Conservation (phyloP, 2,797 vertebrate genomes). For the Anguilla anguilla region DNA sequence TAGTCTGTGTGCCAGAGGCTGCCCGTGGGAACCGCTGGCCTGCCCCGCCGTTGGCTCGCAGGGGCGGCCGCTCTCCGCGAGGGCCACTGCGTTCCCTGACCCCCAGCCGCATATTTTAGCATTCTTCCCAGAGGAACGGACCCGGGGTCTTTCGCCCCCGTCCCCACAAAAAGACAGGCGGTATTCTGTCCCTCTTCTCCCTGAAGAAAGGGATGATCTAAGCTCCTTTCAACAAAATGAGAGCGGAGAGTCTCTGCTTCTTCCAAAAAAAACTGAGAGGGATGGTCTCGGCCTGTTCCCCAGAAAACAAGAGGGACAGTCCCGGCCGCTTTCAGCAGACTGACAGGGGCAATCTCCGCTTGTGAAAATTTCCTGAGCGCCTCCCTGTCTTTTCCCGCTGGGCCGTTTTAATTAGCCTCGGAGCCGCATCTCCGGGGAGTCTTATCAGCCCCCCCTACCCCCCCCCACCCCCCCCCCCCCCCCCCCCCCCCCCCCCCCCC, state of each 20-base stretch:
- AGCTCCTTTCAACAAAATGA: neutral
- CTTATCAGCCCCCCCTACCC: neutral
- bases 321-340: neutral
- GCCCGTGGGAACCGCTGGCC: constrained; percentile 14
- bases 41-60: neutral
- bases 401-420: neutral
- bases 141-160: neutral
- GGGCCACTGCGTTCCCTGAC: neutral
- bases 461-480: too few relatives aligned
- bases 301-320: neutral
- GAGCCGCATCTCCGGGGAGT: constrained; percentile 6
- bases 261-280: neutral
- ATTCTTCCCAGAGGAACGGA: constrained; percentile 10
- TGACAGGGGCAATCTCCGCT: neutral
- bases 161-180: neutral
- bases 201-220: neutral
- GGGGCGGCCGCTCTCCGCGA: neutral
- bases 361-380: neutral
- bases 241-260: neutral
- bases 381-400: neutral
- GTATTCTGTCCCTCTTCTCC: neutral
- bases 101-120: neutral
- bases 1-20: neutral
- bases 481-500: neutral
- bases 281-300: neutral